These are phyloP conservation scores for Acipenser oxyrinchus DNA, from an alignment of 2,797 vertebrate genomes.

Conservation along the genomic window DNA sequence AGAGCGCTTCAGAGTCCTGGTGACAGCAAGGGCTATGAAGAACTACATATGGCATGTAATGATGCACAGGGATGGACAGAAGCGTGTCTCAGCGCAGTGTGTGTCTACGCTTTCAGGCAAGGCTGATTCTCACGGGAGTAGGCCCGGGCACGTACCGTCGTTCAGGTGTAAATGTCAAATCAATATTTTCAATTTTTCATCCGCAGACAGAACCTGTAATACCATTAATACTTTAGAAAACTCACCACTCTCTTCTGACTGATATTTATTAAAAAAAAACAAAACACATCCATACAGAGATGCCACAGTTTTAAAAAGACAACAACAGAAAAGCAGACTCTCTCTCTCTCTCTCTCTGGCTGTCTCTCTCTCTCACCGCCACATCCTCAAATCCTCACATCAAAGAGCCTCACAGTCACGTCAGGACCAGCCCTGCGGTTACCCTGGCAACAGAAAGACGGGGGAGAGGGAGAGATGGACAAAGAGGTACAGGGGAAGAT, in stretches of 20 bases:
- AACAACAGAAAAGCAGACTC: not conserved
- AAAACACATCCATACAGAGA: not conserved
- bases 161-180: not conserved
- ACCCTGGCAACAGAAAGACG: slow-evolving; percentile 51
- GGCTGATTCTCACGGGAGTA: too few species aligned
- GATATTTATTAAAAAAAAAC: not conserved
- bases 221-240: not conserved
- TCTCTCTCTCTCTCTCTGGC: not conserved
- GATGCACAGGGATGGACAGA: too few species aligned
- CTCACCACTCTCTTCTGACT: not conserved
- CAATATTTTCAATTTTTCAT: slow-evolving; percentile 6
- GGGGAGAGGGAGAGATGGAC: not conserved
- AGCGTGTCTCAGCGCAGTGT: too few species aligned
- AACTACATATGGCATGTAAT: too few species aligned
- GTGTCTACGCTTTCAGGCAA: not conserved
- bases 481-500: slow-evolving; percentile 16
- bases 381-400: not conserved
- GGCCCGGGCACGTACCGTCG: not conserved
- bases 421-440: slow-evolving; percentile 33
- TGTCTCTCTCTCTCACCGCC: not conserved
- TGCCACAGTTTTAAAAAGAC: not conserved
- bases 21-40: too few species aligned
- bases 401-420: slow-evolving; percentile 2
- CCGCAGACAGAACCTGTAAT: not conserved
- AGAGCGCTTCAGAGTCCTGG: too few species aligned